Evolutionary conservation across 2,113 vertebrate genomes (phyloP).

Genomic region (Atlantisia rogersi): DNA sequence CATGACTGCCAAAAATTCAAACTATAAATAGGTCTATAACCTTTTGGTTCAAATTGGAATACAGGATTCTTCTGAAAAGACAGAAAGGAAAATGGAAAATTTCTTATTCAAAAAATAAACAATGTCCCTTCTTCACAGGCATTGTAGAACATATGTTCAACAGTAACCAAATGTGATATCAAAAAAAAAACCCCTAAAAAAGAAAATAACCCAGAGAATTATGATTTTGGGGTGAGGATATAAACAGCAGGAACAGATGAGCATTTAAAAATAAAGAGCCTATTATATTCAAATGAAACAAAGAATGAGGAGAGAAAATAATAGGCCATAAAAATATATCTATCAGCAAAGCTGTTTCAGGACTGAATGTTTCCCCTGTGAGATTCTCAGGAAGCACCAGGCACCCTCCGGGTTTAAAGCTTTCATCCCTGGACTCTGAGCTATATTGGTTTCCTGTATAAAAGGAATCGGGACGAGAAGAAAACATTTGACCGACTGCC

Average conservation of each 20-base stretch:
- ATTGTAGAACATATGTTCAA: not conserved
- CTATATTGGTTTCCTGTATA: slow-evolving; percentile 54
- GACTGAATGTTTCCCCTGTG: not conserved
- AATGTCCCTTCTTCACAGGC: not conserved
- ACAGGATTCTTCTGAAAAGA: not conserved
- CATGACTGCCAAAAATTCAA: slow-evolving; percentile 15
- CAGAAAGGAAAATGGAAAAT: slow-evolving; percentile 25
- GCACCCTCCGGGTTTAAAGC: slow-evolving; percentile 61
- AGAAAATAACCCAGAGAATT: not conserved
- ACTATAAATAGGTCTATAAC: slow-evolving; percentile 35
- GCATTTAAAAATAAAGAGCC: slow-evolving; percentile 51
- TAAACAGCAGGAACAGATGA: slow-evolving; percentile 39
- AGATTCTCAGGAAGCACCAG: slow-evolving; percentile 56
- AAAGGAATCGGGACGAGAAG: slow-evolving; percentile 38
- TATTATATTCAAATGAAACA: slow-evolving; percentile 58
- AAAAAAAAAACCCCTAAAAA: not conserved
- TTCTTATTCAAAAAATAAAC: not conserved
- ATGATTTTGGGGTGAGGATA: slow-evolving; percentile 11
- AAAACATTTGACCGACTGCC: slow-evolving; percentile 56
- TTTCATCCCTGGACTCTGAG: slow-evolving; percentile 34
- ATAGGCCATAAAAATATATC: slow-evolving; percentile 53
- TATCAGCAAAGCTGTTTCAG: not conserved
- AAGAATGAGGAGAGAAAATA: slow-evolving; percentile 26
- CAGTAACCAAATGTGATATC: slow-evolving; percentile 1
- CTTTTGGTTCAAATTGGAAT: slow-evolving; percentile 12